A percentile compares a stretch with the other conserved stretches of the same genome.
These are phyloP conservation scores for Morpho helenor DNA, from an alignment of 2,888 invertebrate genomes.

Conservation along the genomic window DNA sequence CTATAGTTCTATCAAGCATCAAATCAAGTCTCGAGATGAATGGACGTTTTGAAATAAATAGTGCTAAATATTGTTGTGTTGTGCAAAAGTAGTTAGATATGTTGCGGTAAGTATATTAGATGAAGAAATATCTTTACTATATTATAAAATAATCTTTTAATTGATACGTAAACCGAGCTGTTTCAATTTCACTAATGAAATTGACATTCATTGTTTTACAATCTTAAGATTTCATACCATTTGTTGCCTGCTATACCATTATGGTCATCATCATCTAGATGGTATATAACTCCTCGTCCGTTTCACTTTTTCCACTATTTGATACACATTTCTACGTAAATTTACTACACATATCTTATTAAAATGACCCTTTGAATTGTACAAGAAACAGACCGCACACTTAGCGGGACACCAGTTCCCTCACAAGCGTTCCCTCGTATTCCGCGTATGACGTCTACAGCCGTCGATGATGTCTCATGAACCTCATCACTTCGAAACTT, in stretches of 20 bases:
- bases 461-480: background rate
- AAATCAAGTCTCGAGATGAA: too few relatives aligned
- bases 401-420: background rate
- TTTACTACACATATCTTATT: background rate
- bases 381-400: background rate
- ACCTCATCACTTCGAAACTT: background rate
- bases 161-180: conserved; percentile 2
- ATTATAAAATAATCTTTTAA: too few relatives aligned
- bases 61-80: too few relatives aligned
- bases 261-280: background rate
- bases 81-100: too few relatives aligned
- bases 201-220: conserved; percentile 7
- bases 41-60: too few relatives aligned
- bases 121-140: too few relatives aligned
- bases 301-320: background rate
- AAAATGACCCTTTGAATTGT: background rate
- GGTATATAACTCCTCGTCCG: background rate
- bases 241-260: background rate
- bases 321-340: background rate
- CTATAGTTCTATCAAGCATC: too few relatives aligned
- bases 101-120: too few relatives aligned
- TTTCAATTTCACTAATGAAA: conserved; percentile 6
- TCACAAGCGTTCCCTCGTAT: background rate
- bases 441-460: background rate
- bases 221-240: conserved; percentile 19